Evolutionary conservation across 2,113 vertebrate genomes (phyloP).

Genomic region (Fulmarus glacialis): DNA sequence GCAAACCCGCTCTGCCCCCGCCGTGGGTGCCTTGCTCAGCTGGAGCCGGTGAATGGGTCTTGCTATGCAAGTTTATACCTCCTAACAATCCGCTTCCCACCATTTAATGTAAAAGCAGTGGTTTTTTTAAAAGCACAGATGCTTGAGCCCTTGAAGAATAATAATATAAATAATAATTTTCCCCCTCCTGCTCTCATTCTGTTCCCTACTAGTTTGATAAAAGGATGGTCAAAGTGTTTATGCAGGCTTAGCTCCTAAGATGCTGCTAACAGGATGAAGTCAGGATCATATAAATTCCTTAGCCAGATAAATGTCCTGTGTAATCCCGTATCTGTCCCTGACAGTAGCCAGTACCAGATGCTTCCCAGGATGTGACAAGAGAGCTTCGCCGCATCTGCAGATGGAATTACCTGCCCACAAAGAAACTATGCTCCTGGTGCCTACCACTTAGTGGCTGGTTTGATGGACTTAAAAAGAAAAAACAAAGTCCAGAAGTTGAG

Average conservation of each 20-base stretch:
- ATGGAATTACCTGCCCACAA: neutral
- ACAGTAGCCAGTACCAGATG: neutral
- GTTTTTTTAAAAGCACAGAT: rapidly evolving
- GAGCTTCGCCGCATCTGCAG: rapidly evolving
- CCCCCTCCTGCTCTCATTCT: neutral
- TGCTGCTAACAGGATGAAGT: neutral
- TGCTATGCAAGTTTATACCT: neutral
- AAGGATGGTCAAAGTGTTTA: neutral
- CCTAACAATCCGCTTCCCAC: no score
- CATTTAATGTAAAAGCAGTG: neutral
- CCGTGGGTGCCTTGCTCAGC: rapidly evolving
- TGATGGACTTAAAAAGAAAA: neutral
- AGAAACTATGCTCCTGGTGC: neutral
- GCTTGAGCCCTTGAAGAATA: neutral
- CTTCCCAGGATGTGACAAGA: neutral
- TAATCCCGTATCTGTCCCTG: neutral
- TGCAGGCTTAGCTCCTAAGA: neutral
- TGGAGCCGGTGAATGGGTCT: rapidly evolving
- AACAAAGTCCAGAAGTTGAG: rapidly evolving
- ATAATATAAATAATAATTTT: neutral
- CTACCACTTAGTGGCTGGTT: neutral
- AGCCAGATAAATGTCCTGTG: neutral
- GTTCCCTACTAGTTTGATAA: neutral
- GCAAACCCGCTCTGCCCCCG: neutral
- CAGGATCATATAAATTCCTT: neutral